Conservation (phyloP, 64 coral and sea anemone genomes). For the Orbicella faveolata region DNA sequence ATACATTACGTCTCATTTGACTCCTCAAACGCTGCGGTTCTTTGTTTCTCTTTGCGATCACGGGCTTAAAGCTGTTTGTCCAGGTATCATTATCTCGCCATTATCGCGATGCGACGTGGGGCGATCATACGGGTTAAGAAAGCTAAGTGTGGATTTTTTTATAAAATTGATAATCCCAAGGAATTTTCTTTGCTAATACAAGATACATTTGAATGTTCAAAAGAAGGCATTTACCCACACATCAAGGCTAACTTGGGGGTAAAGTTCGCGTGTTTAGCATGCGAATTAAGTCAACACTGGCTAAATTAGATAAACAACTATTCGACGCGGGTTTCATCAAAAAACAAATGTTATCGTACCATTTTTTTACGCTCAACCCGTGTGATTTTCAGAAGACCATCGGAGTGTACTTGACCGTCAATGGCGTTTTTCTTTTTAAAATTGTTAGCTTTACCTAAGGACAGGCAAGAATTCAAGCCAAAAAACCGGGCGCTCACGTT, state of each 20-base stretch:
- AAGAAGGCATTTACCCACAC: not conserved
- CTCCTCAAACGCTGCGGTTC: too few relatives aligned
- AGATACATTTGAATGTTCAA: not conserved
- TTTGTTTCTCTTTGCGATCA: not conserved
- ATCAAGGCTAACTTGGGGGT: conserved; percentile 18
- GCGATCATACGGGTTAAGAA: not conserved
- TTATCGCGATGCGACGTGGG: not conserved
- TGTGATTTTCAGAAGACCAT: not conserved
- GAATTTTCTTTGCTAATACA: not conserved
- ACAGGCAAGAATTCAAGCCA: not conserved
- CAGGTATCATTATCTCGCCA: not conserved
- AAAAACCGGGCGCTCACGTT: not conserved
- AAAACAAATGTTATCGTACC: conserved; percentile 10
- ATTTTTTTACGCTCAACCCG: not conserved
- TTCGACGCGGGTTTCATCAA: not conserved
- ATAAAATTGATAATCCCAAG: not conserved
- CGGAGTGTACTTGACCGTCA: not conserved
- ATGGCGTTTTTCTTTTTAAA: not conserved
- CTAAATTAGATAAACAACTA: conserved; percentile 30
- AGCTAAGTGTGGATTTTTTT: not conserved
- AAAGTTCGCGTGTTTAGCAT: conserved; percentile 5
- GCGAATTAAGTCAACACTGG: conserved; percentile 16
- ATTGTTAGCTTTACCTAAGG: not conserved
- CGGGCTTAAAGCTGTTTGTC: not conserved
- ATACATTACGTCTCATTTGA: not conserved